These are phyloP conservation scores for Scaptomyza flava DNA, from an alignment of 2,888 invertebrate species.

Conservation along the genomic window DNA sequence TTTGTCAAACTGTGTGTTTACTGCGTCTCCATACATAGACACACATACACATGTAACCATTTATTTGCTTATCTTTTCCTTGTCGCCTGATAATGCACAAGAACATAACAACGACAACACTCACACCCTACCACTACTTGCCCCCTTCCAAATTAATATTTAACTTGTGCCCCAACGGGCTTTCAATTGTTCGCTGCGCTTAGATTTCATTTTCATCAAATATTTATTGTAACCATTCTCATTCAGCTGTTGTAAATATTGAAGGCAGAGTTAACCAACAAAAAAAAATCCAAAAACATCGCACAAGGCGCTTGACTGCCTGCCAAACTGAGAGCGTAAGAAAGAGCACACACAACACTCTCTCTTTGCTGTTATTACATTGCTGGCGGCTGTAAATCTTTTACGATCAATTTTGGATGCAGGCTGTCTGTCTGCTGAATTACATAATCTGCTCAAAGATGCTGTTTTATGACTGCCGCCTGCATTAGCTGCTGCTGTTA, in stretches of 20 bases:
- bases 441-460: constrained; percentile 8
- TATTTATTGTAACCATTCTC: constrained; percentile 55
- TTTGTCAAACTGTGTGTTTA: constrained; percentile 8
- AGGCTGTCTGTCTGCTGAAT: background rate
- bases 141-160: constrained; percentile 39
- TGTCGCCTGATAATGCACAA: constrained; percentile 42
- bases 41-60: background rate
- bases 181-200: constrained; percentile 42
- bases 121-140: background rate
- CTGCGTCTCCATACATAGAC: constrained; percentile 19
- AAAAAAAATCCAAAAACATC: constrained; percentile 19
- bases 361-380: constrained; percentile 17
- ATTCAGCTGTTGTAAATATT: constrained; percentile 39
- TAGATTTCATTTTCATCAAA: constrained; percentile 54
- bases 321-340: constrained; percentile 35
- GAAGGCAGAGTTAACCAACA: constrained; percentile 43
- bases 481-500: constrained; percentile 5
- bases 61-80: constrained; percentile 54
- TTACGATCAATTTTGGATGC: constrained; percentile 18
- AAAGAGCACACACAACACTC: background rate
- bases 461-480: background rate
- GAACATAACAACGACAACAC: constrained; percentile 9
- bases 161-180: constrained; percentile 27
- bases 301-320: constrained; percentile 46
- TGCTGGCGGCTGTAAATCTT: constrained; percentile 12